These are phyloP conservation scores for Mastacembelus armatus DNA, from an alignment of 2,797 vertebrate genomes.

Conservation along the genomic window DNA sequence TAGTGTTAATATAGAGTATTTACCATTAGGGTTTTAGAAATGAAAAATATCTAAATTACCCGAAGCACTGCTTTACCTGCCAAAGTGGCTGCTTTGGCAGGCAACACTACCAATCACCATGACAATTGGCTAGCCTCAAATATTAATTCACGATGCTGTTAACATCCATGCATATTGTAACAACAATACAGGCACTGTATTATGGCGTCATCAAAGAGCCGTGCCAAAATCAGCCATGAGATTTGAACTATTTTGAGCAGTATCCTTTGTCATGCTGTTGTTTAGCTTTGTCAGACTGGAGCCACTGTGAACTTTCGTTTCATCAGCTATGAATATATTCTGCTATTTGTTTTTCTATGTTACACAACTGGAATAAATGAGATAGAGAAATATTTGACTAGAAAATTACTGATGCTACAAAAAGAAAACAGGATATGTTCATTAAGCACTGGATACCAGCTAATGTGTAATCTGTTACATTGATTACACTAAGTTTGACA, in stretches of 20 bases:
- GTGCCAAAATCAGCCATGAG: constrained; percentile 4
- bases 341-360: constrained; percentile 14
- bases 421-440: constrained; percentile 16
- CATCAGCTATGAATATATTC: constrained; percentile 9
- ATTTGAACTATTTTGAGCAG: background rate
- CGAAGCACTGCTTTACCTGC: constrained; percentile 20
- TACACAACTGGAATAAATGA: constrained; percentile 10
- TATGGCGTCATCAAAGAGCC: constrained; percentile 7
- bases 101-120: constrained; percentile 16
- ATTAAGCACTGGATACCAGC: constrained; percentile 8
- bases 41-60: constrained; percentile 11
- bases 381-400: too few relatives aligned
- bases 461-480: constrained; percentile 36
- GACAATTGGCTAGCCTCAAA: background rate
- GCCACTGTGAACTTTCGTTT: background rate
- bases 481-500: constrained; percentile 35
- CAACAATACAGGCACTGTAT: background rate
- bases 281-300: constrained; percentile 6
- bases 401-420: constrained; percentile 7
- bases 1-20: background rate
- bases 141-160: constrained; percentile 3
- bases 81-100: background rate
- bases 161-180: background rate
- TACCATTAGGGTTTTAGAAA: background rate
- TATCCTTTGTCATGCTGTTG: background rate